phyloP scores from a whole-genome alignment of 2,888 invertebrate species.

The Dioctria rufipes region DNA sequence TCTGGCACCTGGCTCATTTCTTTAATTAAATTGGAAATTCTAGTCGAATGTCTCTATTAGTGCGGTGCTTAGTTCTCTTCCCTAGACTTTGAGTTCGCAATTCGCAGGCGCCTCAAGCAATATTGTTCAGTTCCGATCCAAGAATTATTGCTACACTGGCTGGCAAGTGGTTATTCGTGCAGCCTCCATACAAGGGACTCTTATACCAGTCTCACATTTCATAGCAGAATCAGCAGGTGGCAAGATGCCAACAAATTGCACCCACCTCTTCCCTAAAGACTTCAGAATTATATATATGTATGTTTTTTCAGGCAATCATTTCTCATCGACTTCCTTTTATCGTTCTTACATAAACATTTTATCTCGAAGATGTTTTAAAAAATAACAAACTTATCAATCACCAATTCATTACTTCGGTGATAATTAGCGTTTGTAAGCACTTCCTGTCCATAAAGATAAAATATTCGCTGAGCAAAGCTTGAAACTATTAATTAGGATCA shows the following conservation, averaged over 20 bases:
- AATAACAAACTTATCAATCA: conserved; percentile 27
- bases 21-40: conserved; percentile 36
- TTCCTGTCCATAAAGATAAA: conserved; percentile 14
- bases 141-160: conserved; percentile 6
- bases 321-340: not conserved
- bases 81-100: not conserved
- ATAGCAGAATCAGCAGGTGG: conserved; percentile 37
- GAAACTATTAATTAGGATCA: not conserved
- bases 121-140: conserved; percentile 14
- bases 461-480: conserved; percentile 22
- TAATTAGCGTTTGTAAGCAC: conserved; percentile 1
- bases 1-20: conserved; percentile 36
- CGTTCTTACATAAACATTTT: not conserved
- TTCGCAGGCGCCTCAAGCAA: conserved; percentile 25
- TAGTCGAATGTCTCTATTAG: conserved; percentile 29
- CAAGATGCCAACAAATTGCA: conserved; percentile 7
- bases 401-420: not conserved
- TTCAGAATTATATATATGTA: not conserved
- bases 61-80: not conserved
- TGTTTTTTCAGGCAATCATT: not conserved
- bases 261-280: conserved; percentile 12
- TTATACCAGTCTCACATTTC: not conserved
- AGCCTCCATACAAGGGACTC: conserved; percentile 1
- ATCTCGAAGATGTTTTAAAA: not conserved
- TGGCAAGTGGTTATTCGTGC: not conserved